Conservation (phyloP, 2,888 invertebrate genomes). For the Cryptophagus acutangulus region DNA sequence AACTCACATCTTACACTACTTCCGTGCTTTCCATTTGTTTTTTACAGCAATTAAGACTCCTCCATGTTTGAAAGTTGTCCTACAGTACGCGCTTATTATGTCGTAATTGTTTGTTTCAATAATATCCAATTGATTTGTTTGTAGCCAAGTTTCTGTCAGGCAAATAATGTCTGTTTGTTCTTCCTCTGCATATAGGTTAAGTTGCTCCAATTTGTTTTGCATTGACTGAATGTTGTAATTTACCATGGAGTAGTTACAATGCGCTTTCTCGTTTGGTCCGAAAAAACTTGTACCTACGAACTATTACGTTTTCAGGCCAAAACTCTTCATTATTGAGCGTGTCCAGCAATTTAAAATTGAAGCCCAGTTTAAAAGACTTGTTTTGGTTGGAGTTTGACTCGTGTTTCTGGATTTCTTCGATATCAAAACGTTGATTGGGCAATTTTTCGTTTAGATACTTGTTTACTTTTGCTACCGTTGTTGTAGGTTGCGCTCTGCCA, state of each 20-base stretch:
- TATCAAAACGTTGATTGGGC: conserved; percentile 1
- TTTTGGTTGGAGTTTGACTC: neutral
- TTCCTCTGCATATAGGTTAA: neutral
- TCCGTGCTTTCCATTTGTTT: neutral
- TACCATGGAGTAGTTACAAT: neutral
- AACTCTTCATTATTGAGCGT: neutral
- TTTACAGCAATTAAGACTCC: neutral
- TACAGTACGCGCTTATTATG: neutral
- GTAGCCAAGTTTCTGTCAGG: neutral
- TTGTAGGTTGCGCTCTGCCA: conserved; percentile 1
- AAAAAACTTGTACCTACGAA: no score
- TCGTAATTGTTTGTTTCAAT: neutral
- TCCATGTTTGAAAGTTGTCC: neutral
- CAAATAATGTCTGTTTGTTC: neutral
- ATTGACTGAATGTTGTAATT: no score
- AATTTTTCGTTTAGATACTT: neutral
- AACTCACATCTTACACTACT: no score
- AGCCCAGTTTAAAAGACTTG: conserved; percentile 1
- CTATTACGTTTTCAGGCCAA: conserved; percentile 1
- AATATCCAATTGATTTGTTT: neutral
- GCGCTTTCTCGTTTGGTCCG: no score
- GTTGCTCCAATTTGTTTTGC: neutral
- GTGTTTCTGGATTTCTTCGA: neutral
- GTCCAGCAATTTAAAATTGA: conserved; percentile 1
- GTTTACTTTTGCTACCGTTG: neutral